Percentiles rank a stretch among this genome's conserved stretches.
Conservation (phyloP, 2,888 invertebrate genomes). For the Drosophila borealis region DNA sequence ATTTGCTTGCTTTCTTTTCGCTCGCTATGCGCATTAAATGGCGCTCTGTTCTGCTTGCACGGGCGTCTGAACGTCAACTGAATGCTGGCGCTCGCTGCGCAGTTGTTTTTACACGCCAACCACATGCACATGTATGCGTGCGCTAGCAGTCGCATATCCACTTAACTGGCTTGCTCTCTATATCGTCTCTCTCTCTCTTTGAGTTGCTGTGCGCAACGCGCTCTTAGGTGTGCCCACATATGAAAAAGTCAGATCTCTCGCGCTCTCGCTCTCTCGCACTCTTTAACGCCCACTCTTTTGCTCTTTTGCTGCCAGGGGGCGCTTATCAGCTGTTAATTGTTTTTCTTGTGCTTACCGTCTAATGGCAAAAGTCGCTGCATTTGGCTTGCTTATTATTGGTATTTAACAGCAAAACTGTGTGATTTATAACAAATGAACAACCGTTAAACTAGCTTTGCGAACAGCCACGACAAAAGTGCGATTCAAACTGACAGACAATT, state of each 20-base stretch:
- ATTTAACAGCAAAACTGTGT: slow-evolving; percentile 1
- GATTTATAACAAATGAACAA: slow-evolving; percentile 4
- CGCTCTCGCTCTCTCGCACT: neutral
- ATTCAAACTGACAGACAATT: slow-evolving; percentile 40
- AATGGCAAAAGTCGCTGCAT: slow-evolving; percentile 36
- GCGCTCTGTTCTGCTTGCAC: slow-evolving; percentile 5
- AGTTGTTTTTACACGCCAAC: slow-evolving; percentile 27
- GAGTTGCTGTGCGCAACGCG: too few species aligned
- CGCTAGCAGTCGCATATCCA: neutral
- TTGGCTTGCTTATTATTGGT: slow-evolving; percentile 7
- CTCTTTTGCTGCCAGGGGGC: neutral
- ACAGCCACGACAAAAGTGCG: slow-evolving; percentile 25
- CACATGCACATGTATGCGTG: neutral
- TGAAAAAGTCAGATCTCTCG: neutral
- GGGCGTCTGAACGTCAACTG: slow-evolving; percentile 45
- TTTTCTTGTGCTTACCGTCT: slow-evolving; percentile 50
- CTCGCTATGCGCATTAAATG: neutral
- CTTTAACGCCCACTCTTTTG: slow-evolving; percentile 3
- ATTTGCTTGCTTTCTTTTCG: neutral
- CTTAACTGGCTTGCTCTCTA: slow-evolving; percentile 3
- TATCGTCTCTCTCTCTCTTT: slow-evolving; percentile 7
- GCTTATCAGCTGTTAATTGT: slow-evolving; percentile 10
- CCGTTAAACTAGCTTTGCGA: slow-evolving; percentile 17
- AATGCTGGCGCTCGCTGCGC: slow-evolving; percentile 24
- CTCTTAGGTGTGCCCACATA: neutral